These are phyloP conservation scores for Temnothorax rugatulus DNA, from an alignment of 2,888 invertebrate genomes.

Conservation along the genomic window DNA sequence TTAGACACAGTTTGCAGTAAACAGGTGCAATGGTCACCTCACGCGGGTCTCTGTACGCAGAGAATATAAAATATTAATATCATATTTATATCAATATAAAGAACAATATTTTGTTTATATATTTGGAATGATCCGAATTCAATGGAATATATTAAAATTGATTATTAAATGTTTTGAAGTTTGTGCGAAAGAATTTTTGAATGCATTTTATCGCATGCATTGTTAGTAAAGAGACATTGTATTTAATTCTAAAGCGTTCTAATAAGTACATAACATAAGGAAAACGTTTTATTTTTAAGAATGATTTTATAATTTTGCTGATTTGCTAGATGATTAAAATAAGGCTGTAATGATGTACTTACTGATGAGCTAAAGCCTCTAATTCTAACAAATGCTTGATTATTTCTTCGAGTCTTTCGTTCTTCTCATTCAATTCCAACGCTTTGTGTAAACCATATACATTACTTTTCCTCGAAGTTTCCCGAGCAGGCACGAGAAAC, in stretches of 20 bases:
- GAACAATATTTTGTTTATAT: background rate
- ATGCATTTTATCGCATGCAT: background rate
- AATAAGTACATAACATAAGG: background rate
- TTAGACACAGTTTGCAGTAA: constrained; percentile 87
- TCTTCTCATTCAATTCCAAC: constrained; percentile 85
- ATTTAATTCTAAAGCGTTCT: background rate
- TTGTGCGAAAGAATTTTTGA: background rate
- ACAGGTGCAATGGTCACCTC: constrained; percentile 70
- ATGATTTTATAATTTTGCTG: background rate
- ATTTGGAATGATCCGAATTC: background rate
- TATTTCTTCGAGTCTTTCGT: constrained; percentile 82
- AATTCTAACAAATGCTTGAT: constrained; percentile 86
- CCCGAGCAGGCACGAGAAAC: constrained; percentile 83
- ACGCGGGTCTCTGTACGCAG: constrained; percentile 52
- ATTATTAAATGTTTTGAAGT: background rate
- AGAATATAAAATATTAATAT: constrained; percentile 14
- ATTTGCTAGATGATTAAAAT: background rate
- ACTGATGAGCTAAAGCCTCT: constrained; percentile 86
- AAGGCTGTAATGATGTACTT: constrained; percentile 74
- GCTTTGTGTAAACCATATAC: constrained; percentile 86
- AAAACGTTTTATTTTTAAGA: background rate
- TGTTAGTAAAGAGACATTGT: background rate
- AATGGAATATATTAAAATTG: background rate
- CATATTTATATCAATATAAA: background rate
- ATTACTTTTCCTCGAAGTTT: constrained; percentile 70